A percentile compares a stretch with the other conserved stretches of the same genome.
Evolutionary conservation across 1,140 invertebrate species (phyloP).

Genomic region (Drosophila rhopaloa): DNA sequence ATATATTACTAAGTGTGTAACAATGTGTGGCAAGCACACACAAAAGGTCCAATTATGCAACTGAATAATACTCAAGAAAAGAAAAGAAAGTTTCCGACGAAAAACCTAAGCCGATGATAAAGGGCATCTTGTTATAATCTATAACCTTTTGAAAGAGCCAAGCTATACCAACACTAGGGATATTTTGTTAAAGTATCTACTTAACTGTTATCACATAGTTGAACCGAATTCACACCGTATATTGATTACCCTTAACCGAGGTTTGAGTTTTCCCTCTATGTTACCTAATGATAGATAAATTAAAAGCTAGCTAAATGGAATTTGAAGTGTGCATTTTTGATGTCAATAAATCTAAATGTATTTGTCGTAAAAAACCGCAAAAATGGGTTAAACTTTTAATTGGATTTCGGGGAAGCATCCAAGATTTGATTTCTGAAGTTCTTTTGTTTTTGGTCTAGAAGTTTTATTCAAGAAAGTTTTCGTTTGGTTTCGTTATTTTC

Average conservation of each 20-base stretch:
- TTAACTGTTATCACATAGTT: conserved; percentile 38
- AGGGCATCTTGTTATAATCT: conserved; percentile 45
- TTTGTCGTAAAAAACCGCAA: conserved; percentile 54
- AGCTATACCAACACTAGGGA: conserved; percentile 37
- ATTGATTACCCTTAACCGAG: neutral
- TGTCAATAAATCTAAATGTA: conserved; percentile 81
- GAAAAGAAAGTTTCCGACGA: conserved; percentile 8
- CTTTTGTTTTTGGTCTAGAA: conserved; percentile 12
- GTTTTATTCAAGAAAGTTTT: conserved; percentile 25
- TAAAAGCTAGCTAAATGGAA: conserved; percentile 65
- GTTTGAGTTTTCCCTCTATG: conserved; percentile 25
- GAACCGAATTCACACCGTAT: conserved; percentile 11
- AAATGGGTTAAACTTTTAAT: conserved; percentile 29
- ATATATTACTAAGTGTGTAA: conserved; percentile 70
- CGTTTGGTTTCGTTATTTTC: conserved; percentile 40
- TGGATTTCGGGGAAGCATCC: conserved; percentile 3
- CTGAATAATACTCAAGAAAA: conserved; percentile 64
- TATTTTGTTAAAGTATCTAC: conserved; percentile 47
- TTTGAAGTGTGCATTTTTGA: conserved; percentile 70
- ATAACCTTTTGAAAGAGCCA: conserved; percentile 37
- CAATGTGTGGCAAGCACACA: conserved; percentile 58
- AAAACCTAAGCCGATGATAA: conserved; percentile 12
- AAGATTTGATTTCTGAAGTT: conserved; percentile 7
- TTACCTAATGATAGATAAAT: conserved; percentile 41
- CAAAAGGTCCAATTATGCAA: conserved; percentile 77